Evolutionary conservation across 2,797 vertebrate genomes (phyloP), one percentile per base, ranked within the genome.

Genomic region (Arctocebus calabarensis): DNA sequence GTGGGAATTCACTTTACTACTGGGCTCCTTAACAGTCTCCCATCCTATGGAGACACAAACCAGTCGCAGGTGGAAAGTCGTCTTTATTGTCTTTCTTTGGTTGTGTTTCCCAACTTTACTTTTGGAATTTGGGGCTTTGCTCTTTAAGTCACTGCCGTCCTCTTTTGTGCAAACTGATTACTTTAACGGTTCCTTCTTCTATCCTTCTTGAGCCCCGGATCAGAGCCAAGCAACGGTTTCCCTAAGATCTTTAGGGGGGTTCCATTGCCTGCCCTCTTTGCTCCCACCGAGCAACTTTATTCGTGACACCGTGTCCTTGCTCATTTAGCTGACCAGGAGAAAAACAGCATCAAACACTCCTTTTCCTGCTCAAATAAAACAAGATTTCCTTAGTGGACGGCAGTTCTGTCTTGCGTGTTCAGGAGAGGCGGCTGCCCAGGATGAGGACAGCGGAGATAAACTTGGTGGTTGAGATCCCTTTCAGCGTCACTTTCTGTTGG

Each of bases 11-110:
- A 57, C 85, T 45, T 71, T 34, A 61, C 84, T 64, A 48, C 12
- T 43, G 90, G 68, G 45, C 68, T 74, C 57, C 71, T 45, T 45
- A 55, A 17, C 1, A 23, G 52, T 55, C 64, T 87, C 52, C 75
- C 64, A 78, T 83, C 40, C 29, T 34, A 92, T 22, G 7, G 84
- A 29, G 32, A 66, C 61, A 78, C 43, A 57, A 93, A 82, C 45
- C 27, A 81, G 77, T 59, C 96, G 77, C 90, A 27, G 64, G 90
- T 96, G 91, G 86, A 90, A 97, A 97, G 96, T 55, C n/a, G n/a
- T 85, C 16, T 52, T 90, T 68, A 62, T 94, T 43, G 71, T 87
- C 88, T 52, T 68, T 92, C 79, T 96, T 81, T 77, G 94, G 48
- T 87, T 95, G 88, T 45, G 57, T 88, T 84, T 92, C 55, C 62